phyloP scores from a whole-genome alignment of 2,113 vertebrate genomes.

The Dasyornis broadbenti region DNA sequence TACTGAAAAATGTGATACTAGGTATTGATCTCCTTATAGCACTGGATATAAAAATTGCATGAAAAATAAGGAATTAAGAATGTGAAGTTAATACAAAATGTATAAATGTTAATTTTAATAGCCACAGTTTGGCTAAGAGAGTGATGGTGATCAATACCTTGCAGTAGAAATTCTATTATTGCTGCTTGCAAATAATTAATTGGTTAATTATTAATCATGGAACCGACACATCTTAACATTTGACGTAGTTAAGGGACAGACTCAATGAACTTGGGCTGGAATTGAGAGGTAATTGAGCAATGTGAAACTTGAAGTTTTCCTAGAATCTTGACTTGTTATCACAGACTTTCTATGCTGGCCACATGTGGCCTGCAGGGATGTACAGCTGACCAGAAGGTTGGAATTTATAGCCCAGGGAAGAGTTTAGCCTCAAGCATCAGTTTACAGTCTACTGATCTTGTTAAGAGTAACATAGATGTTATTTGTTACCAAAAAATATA shows the following conservation, averaged over 20 bases:
- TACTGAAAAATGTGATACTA: background rate
- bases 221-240: background rate
- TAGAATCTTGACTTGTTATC: background rate
- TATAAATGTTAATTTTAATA: background rate
- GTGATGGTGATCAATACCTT: background rate
- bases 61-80: background rate
- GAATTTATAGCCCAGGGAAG: background rate
- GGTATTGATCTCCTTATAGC: background rate
- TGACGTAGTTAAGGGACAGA: background rate
- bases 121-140: background rate
- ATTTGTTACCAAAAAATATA: background rate
- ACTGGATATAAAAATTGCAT: background rate
- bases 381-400: accelerated
- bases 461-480: background rate
- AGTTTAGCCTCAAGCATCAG: background rate
- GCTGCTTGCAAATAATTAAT: background rate
- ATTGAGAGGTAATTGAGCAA: background rate
- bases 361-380: accelerated
- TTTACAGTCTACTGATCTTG: background rate
- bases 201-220: background rate
- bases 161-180: background rate
- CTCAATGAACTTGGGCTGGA: background rate
- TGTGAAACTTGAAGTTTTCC: background rate
- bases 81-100: background rate
- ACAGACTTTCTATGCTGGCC: background rate